phyloP scores from a whole-genome alignment of 2,888 invertebrate species.

The Plutella xylostella region DNA sequence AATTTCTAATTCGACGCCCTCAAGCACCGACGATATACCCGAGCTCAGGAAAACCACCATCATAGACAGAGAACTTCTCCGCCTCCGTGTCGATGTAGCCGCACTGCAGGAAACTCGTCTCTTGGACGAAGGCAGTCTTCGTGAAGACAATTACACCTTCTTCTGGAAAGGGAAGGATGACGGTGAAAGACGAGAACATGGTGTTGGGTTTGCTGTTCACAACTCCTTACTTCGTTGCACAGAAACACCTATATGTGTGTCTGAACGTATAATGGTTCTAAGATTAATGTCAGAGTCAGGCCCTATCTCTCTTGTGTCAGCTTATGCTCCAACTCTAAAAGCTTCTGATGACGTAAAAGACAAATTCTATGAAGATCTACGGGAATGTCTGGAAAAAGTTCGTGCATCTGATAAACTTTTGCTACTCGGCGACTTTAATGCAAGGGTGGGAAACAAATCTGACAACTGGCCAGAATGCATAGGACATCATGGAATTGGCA shows the following conservation, averaged over 20 bases:
- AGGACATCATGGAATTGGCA: neutral
- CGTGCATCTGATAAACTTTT: neutral
- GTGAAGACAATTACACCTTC: neutral
- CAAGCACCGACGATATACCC: neutral
- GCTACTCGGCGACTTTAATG: constrained; percentile 1
- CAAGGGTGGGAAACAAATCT: neutral
- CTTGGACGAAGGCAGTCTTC: neutral
- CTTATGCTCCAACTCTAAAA: neutral
- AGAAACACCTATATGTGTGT: no score
- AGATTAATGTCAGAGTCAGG: neutral
- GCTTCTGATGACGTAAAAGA: neutral
- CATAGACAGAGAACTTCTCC: neutral
- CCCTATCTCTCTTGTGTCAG: neutral
- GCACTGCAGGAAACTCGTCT: neutral
- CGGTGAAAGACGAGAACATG: neutral
- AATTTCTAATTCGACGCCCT: no score
- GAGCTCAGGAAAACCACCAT: neutral
- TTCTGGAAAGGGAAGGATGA: neutral
- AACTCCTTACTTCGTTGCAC: neutral
- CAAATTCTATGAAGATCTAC: neutral
- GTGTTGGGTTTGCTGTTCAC: neutral
- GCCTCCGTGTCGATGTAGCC: neutral
- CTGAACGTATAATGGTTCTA: neutral
- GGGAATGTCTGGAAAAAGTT: neutral
- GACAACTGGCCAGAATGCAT: neutral